Evolutionary conservation across 2,888 invertebrate genomes (phyloP).

Genomic region (Drosophila maculinotata): DNA sequence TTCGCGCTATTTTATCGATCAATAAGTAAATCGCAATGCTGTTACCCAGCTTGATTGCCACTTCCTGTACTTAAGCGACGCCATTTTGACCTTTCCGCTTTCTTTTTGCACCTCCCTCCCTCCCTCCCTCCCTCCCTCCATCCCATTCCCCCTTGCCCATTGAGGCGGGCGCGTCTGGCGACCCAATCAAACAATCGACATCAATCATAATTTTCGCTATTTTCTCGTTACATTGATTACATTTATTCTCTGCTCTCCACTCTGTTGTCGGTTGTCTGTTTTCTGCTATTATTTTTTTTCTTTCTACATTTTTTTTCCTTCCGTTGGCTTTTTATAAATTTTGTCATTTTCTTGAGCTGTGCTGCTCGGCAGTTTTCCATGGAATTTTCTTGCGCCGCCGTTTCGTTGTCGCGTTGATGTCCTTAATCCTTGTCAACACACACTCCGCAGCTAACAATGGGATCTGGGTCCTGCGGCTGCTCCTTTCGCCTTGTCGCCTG

Average conservation of each 20-base stretch:
- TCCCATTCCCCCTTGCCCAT: not conserved
- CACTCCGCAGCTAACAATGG: slow-evolving; percentile 72
- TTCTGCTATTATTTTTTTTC: slow-evolving; percentile 28
- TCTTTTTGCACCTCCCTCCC: not conserved
- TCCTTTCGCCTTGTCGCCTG: slow-evolving; percentile 68
- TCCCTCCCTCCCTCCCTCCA: not conserved
- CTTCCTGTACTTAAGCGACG: slow-evolving; percentile 49
- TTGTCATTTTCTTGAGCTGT: slow-evolving; percentile 60
- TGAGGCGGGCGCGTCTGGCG: slow-evolving; percentile 44
- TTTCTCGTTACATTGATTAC: slow-evolving; percentile 75
- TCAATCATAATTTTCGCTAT: slow-evolving; percentile 79
- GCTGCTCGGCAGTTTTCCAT: slow-evolving; percentile 50
- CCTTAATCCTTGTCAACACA: slow-evolving; percentile 80
- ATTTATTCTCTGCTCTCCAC: slow-evolving; percentile 53
- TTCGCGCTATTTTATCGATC: slow-evolving; percentile 25
- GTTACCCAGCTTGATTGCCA: slow-evolving; percentile 45
- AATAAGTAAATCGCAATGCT: slow-evolving; percentile 17
- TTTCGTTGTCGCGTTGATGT: slow-evolving; percentile 46
- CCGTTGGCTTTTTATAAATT: slow-evolving; percentile 36
- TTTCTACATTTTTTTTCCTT: slow-evolving; percentile 5
- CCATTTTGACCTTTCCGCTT: slow-evolving; percentile 45
- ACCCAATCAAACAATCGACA: slow-evolving; percentile 81
- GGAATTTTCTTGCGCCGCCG: slow-evolving; percentile 43
- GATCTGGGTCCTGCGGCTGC: slow-evolving; percentile 42
- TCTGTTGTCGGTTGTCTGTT: slow-evolving; percentile 30